These are phyloP conservation scores for Drymonia ruficornis DNA, from an alignment of 2,888 invertebrate species.

Conservation along the genomic window DNA sequence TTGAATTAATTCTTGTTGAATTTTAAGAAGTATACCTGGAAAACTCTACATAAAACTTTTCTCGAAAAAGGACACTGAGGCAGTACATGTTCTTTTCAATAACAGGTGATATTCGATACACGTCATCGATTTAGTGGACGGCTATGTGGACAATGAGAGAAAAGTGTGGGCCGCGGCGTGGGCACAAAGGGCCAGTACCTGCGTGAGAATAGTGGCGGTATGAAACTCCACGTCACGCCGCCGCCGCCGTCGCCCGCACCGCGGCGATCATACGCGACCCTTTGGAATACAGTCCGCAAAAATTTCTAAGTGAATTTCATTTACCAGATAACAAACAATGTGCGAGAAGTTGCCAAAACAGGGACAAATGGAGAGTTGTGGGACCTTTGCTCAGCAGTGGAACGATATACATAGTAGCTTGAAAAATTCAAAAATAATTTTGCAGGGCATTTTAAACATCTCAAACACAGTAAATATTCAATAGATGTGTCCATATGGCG, in stretches of 20 bases:
- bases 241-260: slow-evolving; percentile 13
- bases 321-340: no score
- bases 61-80: slow-evolving; percentile 11
- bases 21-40: neutral
- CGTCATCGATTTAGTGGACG: slow-evolving; percentile 56
- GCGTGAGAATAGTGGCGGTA: slow-evolving; percentile 54
- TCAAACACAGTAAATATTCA: no score
- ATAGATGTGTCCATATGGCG: no score
- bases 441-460: no score
- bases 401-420: no score
- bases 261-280: slow-evolving; percentile 33
- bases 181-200: slow-evolving; percentile 54
- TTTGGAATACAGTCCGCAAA: slow-evolving; percentile 45
- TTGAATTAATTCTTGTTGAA: slow-evolving; percentile 27
- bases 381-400: no score
- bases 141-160: slow-evolving; percentile 64
- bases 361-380: no score
- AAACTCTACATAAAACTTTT: slow-evolving; percentile 6
- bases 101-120: slow-evolving; percentile 40
- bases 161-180: slow-evolving; percentile 49
- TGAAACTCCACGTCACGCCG: slow-evolving; percentile 40
- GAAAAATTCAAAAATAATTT: no score
- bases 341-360: no score
- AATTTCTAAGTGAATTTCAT: slow-evolving; percentile 2
- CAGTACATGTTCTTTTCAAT: slow-evolving; percentile 26